Conservation (phyloP, 2,888 invertebrate genomes). For the Thyatira batis region DNA sequence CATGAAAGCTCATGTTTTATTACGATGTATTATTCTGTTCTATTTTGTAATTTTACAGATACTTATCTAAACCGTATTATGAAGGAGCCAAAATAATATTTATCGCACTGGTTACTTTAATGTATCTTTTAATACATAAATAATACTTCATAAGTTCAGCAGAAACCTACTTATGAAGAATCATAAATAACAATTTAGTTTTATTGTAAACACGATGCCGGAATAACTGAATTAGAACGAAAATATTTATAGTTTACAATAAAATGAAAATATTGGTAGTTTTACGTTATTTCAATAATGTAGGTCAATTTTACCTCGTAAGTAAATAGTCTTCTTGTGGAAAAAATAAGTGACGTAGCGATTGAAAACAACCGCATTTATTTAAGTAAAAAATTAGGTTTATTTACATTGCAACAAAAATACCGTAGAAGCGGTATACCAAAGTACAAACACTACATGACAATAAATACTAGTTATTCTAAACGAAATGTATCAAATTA, state of each 20-base stretch:
- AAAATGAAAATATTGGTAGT: neutral
- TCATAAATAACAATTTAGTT: neutral
- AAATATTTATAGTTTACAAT: constrained; percentile 1
- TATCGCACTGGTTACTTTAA: neutral
- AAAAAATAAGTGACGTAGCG: neutral
- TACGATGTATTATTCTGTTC: neutral
- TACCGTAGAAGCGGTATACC: neutral
- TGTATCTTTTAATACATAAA: neutral
- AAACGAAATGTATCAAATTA: constrained; percentile 32
- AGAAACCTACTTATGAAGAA: neutral
- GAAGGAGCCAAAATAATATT: neutral
- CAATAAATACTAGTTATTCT: too few relatives aligned
- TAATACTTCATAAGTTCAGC: neutral
- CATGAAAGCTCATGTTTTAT: neutral
- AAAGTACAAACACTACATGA: neutral
- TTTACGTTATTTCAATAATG: neutral
- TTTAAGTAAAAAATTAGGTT: too few relatives aligned
- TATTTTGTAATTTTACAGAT: neutral
- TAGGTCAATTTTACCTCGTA: neutral
- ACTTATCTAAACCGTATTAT: neutral
- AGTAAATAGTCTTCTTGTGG: neutral
- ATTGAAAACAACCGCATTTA: too few relatives aligned
- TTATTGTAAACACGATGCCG: constrained; percentile 1
- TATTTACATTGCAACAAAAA: too few relatives aligned
- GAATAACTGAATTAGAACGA: constrained; percentile 2